These are phyloP conservation scores for Pterois miles DNA, from an alignment of 2,797 vertebrate species.

Conservation along the genomic window DNA sequence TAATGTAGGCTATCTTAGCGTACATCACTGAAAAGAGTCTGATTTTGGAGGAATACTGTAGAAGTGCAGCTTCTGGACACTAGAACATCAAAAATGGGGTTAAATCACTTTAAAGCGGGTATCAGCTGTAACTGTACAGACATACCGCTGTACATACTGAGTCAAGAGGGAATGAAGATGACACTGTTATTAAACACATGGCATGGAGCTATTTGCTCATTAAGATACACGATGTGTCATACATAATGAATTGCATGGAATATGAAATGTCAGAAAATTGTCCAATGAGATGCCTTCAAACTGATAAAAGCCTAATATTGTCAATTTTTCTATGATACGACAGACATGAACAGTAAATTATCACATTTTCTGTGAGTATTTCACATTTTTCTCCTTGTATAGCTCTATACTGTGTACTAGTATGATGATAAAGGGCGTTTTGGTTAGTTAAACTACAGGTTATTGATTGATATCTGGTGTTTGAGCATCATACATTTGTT, in stretches of 20 bases:
- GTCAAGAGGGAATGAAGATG: background rate
- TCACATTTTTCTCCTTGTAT: background rate
- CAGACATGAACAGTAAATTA: background rate
- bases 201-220: background rate
- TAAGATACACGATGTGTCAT: background rate
- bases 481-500: background rate
- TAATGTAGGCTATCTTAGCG: background rate
- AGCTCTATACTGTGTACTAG: background rate
- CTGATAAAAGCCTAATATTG: background rate
- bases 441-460: background rate
- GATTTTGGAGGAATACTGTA: background rate
- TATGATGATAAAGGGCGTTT: background rate
- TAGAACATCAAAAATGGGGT: background rate
- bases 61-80: background rate
- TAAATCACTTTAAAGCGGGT: background rate
- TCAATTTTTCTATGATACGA: background rate
- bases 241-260: background rate
- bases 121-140: background rate
- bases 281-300: background rate
- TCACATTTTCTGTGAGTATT: background rate
- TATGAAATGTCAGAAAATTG: background rate
- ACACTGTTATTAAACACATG: constrained; percentile 11
- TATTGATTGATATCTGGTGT: background rate
- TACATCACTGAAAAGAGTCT: background rate
- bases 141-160: background rate